Evolutionary conservation across 2,797 vertebrate species (phyloP).

Genomic region (Adelosebastes latens): DNA sequence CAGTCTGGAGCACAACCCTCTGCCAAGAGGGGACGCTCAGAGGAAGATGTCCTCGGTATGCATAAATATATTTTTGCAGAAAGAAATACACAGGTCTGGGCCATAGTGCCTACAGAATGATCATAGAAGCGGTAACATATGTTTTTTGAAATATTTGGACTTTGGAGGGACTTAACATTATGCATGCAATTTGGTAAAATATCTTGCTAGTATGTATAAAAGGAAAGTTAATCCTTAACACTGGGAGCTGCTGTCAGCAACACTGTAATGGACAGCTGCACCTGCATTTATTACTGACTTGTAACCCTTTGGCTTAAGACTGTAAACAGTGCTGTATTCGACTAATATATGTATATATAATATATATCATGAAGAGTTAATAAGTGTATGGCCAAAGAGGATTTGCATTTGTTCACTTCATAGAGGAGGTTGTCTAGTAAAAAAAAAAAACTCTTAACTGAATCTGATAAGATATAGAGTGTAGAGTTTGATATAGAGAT

Average conservation of each 20-base stretch:
- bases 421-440: neutral
- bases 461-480: neutral
- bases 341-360: neutral
- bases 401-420: neutral
- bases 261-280: neutral
- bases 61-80: neutral
- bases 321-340: neutral
- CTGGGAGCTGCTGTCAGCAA: neutral
- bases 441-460: neutral
- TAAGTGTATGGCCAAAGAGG: neutral
- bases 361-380: no score
- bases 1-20: conserved; percentile 81
- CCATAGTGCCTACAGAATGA: neutral
- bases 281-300: neutral
- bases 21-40: conserved; percentile 75
- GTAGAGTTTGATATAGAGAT: no score
- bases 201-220: neutral
- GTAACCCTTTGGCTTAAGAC: neutral
- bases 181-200: neutral
- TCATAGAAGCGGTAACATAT: neutral
- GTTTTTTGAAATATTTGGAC: neutral
- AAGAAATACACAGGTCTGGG: neutral
- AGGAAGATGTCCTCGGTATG: conserved; percentile 89
- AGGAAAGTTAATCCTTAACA: neutral
- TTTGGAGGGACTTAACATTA: neutral